Evolutionary conservation across 2,888 invertebrate genomes (phyloP).

Genomic region (Anodontia alba): DNA sequence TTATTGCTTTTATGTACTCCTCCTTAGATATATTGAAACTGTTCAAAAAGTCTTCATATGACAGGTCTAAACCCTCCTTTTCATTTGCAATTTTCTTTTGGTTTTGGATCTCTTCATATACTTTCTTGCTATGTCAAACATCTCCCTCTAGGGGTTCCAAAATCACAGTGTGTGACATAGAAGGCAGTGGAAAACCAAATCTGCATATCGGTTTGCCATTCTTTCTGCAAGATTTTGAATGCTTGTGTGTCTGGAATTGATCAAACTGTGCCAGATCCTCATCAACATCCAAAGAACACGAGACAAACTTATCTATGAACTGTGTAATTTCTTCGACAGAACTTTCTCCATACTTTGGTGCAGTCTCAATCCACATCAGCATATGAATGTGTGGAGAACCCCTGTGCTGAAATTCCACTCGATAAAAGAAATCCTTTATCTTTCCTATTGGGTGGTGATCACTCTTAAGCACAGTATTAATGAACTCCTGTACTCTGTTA

Average conservation of each 20-base stretch:
- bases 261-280: slow-evolving; percentile 9
- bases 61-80: too few relatives aligned
- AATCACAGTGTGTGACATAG: slow-evolving; percentile 33
- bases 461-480: not conserved
- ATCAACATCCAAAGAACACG: not conserved
- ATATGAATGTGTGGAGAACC: slow-evolving; percentile 13
- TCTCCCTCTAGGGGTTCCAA: too few relatives aligned
- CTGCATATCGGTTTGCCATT: slow-evolving; percentile 23
- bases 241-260: slow-evolving; percentile 41
- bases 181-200: slow-evolving; percentile 46
- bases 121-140: too few relatives aligned
- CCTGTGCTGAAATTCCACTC: slow-evolving; percentile 12
- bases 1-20: too few relatives aligned
- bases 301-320: not conserved
- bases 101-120: too few relatives aligned
- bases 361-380: not conserved
- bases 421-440: not conserved
- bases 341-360: not conserved
- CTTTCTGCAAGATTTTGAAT: slow-evolving; percentile 41
- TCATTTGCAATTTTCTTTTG: too few relatives aligned
- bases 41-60: too few relatives aligned
- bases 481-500: slow-evolving; percentile 13
- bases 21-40: too few relatives aligned
- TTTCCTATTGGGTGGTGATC: too few relatives aligned
- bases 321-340: not conserved